These are phyloP conservation scores for Ditylenchus weischeri DNA, from an alignment of 2,888 invertebrate species.

Conservation along the genomic window DNA sequence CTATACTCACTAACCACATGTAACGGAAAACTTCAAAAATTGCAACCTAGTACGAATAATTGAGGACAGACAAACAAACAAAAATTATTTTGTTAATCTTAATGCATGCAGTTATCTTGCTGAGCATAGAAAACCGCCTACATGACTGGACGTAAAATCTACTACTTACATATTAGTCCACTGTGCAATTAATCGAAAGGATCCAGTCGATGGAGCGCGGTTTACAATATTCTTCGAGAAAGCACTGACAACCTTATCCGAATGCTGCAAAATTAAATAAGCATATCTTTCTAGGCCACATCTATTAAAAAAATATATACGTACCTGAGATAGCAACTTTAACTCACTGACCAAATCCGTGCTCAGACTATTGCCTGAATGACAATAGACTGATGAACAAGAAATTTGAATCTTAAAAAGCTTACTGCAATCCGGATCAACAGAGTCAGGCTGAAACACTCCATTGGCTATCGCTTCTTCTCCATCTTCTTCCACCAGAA, in stretches of 20 bases:
- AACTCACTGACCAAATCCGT: slow-evolving; percentile 45
- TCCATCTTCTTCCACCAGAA: slow-evolving; percentile 46
- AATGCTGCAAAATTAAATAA: slow-evolving; percentile 25
- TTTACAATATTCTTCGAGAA: slow-evolving; percentile 27
- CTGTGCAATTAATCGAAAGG: slow-evolving; percentile 22
- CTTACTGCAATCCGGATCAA: slow-evolving; percentile 51
- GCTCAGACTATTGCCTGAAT: slow-evolving; percentile 38
- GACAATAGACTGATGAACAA: no score
- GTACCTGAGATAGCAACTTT: slow-evolving; percentile 18
- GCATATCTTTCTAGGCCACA: neutral
- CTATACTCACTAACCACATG: no score
- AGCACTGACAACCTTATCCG: slow-evolving; percentile 22
- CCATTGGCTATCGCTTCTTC: slow-evolving; percentile 43
- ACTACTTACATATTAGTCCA: slow-evolving; percentile 30
- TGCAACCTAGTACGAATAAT: no score
- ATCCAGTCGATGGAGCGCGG: slow-evolving; percentile 25
- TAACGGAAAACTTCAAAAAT: no score
- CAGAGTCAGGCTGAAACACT: slow-evolving; percentile 45
- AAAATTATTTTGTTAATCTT: no score
- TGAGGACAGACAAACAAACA: no score
- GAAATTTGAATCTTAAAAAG: no score
- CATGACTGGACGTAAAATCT: no score
- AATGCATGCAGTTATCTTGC: no score
- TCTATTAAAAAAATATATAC: neutral
- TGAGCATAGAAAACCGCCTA: no score